A percentile compares a stretch with the other conserved stretches of the same genome.
Evolutionary conservation across 2,888 invertebrate genomes (phyloP).

Genomic region (Salpingus planirostris): DNA sequence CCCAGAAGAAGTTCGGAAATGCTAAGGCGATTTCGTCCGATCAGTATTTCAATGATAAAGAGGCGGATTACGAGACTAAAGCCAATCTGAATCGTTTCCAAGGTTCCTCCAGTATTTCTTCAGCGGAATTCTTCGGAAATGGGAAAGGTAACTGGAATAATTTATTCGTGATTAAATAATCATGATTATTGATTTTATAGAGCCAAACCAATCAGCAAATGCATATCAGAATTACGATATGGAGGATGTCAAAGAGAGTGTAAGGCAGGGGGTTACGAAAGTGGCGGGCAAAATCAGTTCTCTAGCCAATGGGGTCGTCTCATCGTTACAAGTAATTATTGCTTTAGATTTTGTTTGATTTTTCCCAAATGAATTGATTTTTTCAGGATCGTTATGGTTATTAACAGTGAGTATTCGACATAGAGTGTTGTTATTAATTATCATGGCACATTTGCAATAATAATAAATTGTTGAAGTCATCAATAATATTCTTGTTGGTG

Average conservation of each 20-base stretch:
- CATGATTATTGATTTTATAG: slow-evolving; percentile 13
- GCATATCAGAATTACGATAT: slow-evolving; percentile 69
- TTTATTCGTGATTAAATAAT: background rate
- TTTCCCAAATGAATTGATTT: background rate
- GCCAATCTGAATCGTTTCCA: slow-evolving; percentile 68
- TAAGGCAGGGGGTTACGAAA: slow-evolving; percentile 92
- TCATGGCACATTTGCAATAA: slow-evolving; percentile 13
- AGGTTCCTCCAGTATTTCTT: slow-evolving; percentile 91
- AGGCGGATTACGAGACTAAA: slow-evolving; percentile 50
- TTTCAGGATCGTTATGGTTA: slow-evolving; percentile 33
- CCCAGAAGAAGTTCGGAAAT: slow-evolving; percentile 92
- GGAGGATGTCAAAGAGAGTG: slow-evolving; percentile 94
- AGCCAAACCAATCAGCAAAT: slow-evolving; percentile 13
- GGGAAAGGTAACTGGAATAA: slow-evolving; percentile 23
- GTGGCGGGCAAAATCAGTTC: slow-evolving; percentile 95
- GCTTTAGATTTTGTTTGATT: slow-evolving; percentile 17
- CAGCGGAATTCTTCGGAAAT: slow-evolving; percentile 80
- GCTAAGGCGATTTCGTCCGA: slow-evolving; percentile 98
- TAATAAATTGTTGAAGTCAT: too few relatives aligned
- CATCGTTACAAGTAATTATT: slow-evolving; percentile 69
- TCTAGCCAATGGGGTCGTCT: slow-evolving; percentile 89
- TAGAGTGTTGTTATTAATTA: slow-evolving; percentile 6
- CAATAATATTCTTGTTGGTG: slow-evolving; percentile 2
- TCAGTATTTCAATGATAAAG: slow-evolving; percentile 81
- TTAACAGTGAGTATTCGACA: slow-evolving; percentile 20